These are phyloP conservation scores for Leptoclinus maculatus DNA, from an alignment of 2,797 vertebrate genomes.

Conservation along the genomic window DNA sequence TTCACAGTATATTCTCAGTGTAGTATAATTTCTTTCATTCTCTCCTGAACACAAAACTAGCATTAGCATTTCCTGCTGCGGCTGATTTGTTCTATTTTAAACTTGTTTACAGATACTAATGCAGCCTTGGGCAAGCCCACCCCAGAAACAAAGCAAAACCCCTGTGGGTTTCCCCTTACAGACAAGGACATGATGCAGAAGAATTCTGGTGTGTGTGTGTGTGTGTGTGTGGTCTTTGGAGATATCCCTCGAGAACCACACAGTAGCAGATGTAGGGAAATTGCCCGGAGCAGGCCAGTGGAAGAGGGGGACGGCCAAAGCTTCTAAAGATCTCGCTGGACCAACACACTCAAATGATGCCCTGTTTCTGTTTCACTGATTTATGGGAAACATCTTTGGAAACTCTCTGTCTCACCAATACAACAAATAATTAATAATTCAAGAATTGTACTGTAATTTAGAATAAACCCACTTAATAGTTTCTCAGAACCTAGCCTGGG, in stretches of 20 bases:
- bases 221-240: conserved; percentile 22
- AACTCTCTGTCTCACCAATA: background rate
- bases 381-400: conserved; percentile 11
- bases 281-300: conserved; percentile 18
- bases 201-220: conserved; percentile 12
- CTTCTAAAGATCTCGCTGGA: background rate
- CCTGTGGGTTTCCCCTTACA: conserved; percentile 15
- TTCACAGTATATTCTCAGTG: background rate
- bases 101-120: conserved; percentile 47
- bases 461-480: background rate
- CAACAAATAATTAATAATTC: background rate
- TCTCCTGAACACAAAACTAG: background rate
- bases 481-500: background rate
- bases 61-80: background rate
- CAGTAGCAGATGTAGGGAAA: conserved; percentile 42
- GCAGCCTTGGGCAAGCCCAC: conserved; percentile 25
- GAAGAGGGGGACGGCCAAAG: conserved; percentile 11
- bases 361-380: conserved; percentile 1
- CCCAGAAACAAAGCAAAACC: conserved; percentile 12
- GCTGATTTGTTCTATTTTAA: conserved; percentile 16
- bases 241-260: conserved; percentile 35
- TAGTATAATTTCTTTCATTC: background rate
- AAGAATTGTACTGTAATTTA: background rate
- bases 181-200: conserved; percentile 15
- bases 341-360: conserved; percentile 1